A percentile compares a stretch with the other conserved stretches of the same genome.
Conservation (phyloP, 2,113 vertebrate genomes). For the Rhabdornis inornatus region DNA sequence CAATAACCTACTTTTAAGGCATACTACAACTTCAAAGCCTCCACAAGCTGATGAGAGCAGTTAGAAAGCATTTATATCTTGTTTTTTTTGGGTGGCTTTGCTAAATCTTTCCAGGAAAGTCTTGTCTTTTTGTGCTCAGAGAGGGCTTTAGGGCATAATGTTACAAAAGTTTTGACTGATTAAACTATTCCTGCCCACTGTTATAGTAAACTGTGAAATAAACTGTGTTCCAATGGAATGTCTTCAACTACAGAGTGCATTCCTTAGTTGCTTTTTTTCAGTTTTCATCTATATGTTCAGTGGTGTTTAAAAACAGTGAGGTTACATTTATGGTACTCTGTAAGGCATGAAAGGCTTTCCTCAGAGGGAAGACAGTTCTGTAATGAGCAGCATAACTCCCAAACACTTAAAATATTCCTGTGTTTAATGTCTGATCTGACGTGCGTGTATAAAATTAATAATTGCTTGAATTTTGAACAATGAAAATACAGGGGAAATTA, state of each 20-base stretch:
- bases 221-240: background rate
- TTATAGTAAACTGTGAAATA: background rate
- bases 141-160: background rate
- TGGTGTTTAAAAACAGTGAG: background rate
- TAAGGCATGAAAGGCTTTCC: background rate
- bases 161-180: background rate
- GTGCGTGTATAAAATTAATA: background rate
- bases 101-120: background rate
- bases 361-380: background rate
- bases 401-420: background rate
- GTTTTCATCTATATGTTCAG: background rate
- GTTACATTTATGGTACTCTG: background rate
- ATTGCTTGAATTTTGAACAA: constrained; percentile 23
- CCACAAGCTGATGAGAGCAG: background rate
- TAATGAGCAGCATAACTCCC: background rate
- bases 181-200: background rate
- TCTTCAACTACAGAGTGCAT: background rate
- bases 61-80: background rate
- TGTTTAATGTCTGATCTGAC: background rate
- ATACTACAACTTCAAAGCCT: background rate
- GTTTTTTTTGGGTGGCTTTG: background rate
- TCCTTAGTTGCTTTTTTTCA: background rate
- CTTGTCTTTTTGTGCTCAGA: background rate
- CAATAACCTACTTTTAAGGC: background rate
- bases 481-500: constrained; percentile 30